Percentiles rank a stretch among this genome's conserved stretches.
Conservation (phyloP, 2,888 invertebrate genomes). For the Cepaea hortensis region DNA sequence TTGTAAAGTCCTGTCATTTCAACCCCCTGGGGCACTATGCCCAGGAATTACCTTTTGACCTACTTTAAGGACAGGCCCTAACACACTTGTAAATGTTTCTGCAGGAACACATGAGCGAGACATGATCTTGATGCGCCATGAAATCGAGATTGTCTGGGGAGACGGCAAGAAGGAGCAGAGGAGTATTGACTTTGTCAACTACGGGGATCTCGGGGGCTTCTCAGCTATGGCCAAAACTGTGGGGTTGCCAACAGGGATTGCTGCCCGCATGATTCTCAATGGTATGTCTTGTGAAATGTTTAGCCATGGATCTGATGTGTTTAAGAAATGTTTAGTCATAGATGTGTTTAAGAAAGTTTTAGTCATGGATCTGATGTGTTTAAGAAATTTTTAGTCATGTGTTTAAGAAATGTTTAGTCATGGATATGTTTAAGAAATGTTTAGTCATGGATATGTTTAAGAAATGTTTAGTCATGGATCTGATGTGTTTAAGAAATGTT, state of each 20-base stretch:
- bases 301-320: background rate
- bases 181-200: conserved; percentile 87
- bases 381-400: no score
- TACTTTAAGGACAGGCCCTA: no score
- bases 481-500: no score
- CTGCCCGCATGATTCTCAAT: conserved; percentile 97
- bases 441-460: no score
- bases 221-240: conserved; percentile 98
- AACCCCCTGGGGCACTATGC: no score
- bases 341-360: no score
- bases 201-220: conserved; percentile 86
- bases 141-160: conserved; percentile 93
- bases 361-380: no score
- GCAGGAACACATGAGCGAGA: conserved; percentile 85
- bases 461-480: background rate
- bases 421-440: no score
- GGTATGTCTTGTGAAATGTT: conserved; percentile 79
- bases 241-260: conserved; percentile 95
- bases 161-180: conserved; percentile 86
- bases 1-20: no score
- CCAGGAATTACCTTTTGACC: no score
- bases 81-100: conserved; percentile 24
- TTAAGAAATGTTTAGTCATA: no score
- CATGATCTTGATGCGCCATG: conserved; percentile 94
- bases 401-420: no score